Evolutionary conservation across 2,113 vertebrate species (phyloP).

Genomic region (Boulengeromyrus knoepffleri): DNA sequence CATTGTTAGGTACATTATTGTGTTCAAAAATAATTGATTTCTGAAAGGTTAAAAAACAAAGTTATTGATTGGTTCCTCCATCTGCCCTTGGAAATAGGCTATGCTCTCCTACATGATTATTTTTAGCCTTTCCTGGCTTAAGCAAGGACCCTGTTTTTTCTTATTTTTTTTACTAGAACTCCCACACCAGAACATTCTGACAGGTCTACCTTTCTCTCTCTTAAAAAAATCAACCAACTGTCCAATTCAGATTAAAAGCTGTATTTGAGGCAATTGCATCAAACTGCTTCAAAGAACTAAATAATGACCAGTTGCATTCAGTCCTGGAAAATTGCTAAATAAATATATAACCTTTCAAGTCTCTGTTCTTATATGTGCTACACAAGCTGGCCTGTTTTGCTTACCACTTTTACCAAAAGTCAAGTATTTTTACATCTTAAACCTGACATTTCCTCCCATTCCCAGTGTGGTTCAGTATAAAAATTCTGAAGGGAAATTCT

Average conservation of each 20-base stretch:
- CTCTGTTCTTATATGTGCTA: background rate
- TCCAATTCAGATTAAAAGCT: background rate
- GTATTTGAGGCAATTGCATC: background rate
- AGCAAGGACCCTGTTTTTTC: background rate
- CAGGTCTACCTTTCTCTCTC: background rate
- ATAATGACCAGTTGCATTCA: background rate
- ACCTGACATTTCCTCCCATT: background rate
- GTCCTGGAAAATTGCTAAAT: background rate
- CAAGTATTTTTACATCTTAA: background rate
- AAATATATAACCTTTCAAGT: background rate
- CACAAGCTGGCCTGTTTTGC: background rate
- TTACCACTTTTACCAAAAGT: background rate
- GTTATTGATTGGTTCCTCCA: background rate
- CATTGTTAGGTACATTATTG: background rate
- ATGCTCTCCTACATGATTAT: background rate
- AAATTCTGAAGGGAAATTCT: background rate
- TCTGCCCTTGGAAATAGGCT: background rate
- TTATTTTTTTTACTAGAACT: background rate
- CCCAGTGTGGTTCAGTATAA: background rate
- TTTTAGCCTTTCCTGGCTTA: conserved; percentile 7
- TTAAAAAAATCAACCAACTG: background rate
- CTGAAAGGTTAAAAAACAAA: background rate
- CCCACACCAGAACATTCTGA: conserved; percentile 14
- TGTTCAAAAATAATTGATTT: background rate
- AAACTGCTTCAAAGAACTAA: background rate